These are phyloP conservation scores for Machaerirhynchus nigripectus DNA, from an alignment of 2,113 vertebrate genomes.

Conservation along the genomic window DNA sequence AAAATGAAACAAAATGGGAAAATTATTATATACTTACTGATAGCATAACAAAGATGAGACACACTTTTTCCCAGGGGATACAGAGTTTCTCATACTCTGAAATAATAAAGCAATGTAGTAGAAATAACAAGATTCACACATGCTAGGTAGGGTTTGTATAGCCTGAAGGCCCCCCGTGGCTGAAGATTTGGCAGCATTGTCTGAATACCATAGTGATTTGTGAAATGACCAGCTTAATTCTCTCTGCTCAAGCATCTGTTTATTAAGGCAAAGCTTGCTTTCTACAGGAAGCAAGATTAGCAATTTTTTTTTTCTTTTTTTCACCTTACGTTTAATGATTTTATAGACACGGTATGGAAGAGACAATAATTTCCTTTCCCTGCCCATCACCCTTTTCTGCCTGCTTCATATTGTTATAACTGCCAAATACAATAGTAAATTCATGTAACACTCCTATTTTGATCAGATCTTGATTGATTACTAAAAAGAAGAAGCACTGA, in stretches of 20 bases:
- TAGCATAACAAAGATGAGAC: background rate
- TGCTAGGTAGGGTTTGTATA: background rate
- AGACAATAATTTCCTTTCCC: background rate
- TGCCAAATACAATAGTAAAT: background rate
- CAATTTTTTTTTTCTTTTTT: background rate
- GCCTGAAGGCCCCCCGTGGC: background rate
- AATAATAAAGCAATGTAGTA: background rate
- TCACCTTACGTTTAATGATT: fast-evolving
- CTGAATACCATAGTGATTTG: background rate
- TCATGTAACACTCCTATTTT: background rate
- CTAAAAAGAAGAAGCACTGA: background rate
- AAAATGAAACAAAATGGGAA: background rate
- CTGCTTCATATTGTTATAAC: background rate
- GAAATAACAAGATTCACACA: background rate
- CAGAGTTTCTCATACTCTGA: background rate
- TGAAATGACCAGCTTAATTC: background rate
- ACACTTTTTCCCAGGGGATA: background rate
- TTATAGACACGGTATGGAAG: background rate
- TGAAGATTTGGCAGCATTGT: background rate
- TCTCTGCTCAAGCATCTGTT: background rate
- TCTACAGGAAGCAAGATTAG: background rate
- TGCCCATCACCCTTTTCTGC: background rate
- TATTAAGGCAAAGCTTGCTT: background rate
- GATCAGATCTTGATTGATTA: background rate
- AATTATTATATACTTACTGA: background rate